Evolutionary conservation across 2,888 invertebrate species (phyloP).

Genomic region (Drosophila borealis): DNA sequence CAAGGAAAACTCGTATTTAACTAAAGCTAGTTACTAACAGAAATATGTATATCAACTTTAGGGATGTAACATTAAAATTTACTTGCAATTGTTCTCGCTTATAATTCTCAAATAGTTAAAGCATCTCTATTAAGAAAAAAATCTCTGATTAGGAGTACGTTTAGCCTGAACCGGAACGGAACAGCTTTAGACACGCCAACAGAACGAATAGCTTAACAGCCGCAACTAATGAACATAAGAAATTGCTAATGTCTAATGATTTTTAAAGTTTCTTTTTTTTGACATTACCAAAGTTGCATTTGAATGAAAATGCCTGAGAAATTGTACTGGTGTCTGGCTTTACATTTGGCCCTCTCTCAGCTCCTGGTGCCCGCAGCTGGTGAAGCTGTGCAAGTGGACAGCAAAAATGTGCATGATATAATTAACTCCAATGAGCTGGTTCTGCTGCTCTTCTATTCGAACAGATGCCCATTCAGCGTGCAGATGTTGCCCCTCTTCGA

Average conservation of each 20-base stretch:
- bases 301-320: conserved; percentile 17
- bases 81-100: neutral
- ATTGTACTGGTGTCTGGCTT: neutral
- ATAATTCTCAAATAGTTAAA: neutral
- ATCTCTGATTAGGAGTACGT: neutral
- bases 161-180: neutral
- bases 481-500: conserved; percentile 97
- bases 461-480: conserved; percentile 98
- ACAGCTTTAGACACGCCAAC: neutral
- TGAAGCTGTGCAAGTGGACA: conserved; percentile 18
- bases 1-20: too few species aligned
- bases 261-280: neutral
- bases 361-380: neutral
- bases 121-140: neutral
- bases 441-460: conserved; percentile 98
- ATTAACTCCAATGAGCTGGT: conserved; percentile 91
- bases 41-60: neutral
- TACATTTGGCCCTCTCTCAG: conserved; percentile 3
- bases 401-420: conserved; percentile 21
- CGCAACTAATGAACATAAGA: conserved; percentile 13
- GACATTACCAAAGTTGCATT: neutral
- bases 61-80: neutral
- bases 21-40: too few species aligned
- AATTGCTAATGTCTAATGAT: neutral
- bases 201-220: conserved; percentile 17